Conservation (phyloP, 2,113 vertebrate species). For the Aspidoscelis tigris region DNA sequence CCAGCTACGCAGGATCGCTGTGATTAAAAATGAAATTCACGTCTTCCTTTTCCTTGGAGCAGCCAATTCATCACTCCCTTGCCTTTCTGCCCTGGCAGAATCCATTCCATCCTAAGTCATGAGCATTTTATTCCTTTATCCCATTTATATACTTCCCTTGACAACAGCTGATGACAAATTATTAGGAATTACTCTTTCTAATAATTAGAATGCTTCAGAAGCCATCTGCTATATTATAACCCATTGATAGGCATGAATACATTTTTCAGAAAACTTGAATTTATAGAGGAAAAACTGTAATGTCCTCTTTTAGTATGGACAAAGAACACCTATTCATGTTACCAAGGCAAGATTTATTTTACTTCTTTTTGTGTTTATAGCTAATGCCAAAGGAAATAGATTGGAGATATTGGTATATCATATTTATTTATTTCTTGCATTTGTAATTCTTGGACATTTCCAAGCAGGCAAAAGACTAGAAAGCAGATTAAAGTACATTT, state of each 20-base stretch:
- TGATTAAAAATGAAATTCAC: conserved; percentile 20
- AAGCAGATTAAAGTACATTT: no score
- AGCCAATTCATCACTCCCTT: background rate
- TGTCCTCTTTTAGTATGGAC: background rate
- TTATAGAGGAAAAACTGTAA: background rate
- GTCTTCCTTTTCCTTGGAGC: background rate
- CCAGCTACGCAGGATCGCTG: conserved; percentile 11
- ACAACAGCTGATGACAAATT: background rate
- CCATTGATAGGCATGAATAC: background rate
- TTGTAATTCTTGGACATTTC: no score
- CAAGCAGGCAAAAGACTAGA: no score
- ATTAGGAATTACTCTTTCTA: background rate
- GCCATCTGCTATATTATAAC: background rate
- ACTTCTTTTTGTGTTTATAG: background rate
- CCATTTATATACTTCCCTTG: background rate
- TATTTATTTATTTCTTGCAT: no score
- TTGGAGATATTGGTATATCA: no score
- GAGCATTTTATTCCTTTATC: background rate
- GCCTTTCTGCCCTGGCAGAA: background rate
- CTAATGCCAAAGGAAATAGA: background rate
- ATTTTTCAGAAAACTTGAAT: background rate
- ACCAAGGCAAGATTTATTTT: background rate
- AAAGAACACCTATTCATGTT: background rate
- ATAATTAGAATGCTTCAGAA: conserved; percentile 6
- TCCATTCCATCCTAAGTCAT: no score